These are phyloP conservation scores for Hippopotamyrus pictus DNA, from an alignment of 2,797 vertebrate species.

Conservation along the genomic window DNA sequence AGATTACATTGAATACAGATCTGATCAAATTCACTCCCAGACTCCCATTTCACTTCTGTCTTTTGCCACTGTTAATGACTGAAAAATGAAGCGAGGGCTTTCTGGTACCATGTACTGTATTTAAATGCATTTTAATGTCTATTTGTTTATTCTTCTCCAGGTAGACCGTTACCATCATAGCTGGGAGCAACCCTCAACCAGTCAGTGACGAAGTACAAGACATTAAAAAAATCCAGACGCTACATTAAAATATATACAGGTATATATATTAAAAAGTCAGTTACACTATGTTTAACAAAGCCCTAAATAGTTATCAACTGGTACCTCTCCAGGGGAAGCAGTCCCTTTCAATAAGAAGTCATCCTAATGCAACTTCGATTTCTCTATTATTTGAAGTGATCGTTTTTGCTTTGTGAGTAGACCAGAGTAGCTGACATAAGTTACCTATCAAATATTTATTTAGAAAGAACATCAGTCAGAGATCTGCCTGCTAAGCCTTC, in stretches of 20 bases:
- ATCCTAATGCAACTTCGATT: not conserved
- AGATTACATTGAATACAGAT: constrained; percentile 13
- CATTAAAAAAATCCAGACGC: not conserved
- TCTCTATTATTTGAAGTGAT: not conserved
- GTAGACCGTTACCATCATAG: not conserved
- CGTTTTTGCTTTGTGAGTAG: not conserved
- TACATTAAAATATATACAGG: constrained; percentile 3
- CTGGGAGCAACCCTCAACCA: not conserved
- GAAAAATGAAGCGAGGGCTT: not conserved
- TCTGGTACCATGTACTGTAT: not conserved
- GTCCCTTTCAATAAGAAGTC: constrained; percentile 6
- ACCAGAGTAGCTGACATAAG: not conserved
- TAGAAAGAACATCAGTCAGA: not conserved
- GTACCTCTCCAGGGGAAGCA: constrained; percentile 12
- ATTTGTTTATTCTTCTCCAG: not conserved
- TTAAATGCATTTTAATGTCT: not conserved
- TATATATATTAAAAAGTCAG: not conserved
- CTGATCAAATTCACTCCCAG: not conserved
- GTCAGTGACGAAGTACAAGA: not conserved
- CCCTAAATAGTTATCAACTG: not conserved
- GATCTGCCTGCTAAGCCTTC: not conserved
- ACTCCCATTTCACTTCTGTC: not conserved
- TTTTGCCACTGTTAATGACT: not conserved
- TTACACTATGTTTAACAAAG: not conserved
- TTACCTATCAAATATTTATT: not conserved